Evolutionary conservation across 2,888 invertebrate species (phyloP).

Genomic region (Kuschelorhynchus macadamiae): DNA sequence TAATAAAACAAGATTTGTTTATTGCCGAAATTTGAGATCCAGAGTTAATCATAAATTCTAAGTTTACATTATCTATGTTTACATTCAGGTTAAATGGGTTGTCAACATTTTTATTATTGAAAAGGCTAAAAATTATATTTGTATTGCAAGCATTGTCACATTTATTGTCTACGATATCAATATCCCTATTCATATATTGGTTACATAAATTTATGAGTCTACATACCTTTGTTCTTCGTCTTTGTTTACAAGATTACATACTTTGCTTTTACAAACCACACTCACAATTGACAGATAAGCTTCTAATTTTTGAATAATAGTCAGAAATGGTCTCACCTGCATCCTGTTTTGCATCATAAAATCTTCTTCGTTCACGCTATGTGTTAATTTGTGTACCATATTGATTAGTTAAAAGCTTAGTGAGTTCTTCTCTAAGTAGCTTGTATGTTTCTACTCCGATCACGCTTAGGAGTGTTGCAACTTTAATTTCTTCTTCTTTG

Average conservation of each 20-base stretch:
- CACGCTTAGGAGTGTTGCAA: slow-evolving; percentile 26
- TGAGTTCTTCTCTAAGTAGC: slow-evolving; percentile 22
- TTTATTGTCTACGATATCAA: no score
- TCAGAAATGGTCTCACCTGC: neutral
- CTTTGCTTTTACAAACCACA: neutral
- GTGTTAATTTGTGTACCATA: neutral
- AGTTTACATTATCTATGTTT: no score
- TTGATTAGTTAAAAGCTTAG: neutral
- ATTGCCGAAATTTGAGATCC: no score
- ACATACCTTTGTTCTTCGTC: no score
- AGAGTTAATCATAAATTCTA: no score
- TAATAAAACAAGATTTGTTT: no score
- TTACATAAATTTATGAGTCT: no score
- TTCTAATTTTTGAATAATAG: slow-evolving; percentile 14
- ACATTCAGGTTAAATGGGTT: neutral
- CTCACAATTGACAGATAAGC: slow-evolving; percentile 12
- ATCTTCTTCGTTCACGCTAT: slow-evolving; percentile 8
- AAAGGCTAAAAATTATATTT: no score
- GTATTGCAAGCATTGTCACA: no score
- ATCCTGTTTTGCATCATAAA: neutral
- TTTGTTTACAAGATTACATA: no score
- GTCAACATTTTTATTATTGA: no score
- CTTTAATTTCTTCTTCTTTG: slow-evolving; percentile 20
- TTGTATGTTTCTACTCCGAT: slow-evolving; percentile 28
- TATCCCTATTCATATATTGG: no score